Base-by-base conservation (phyloP, 1,140 invertebrate genomes). In the Zaprionus capensis region DNA sequence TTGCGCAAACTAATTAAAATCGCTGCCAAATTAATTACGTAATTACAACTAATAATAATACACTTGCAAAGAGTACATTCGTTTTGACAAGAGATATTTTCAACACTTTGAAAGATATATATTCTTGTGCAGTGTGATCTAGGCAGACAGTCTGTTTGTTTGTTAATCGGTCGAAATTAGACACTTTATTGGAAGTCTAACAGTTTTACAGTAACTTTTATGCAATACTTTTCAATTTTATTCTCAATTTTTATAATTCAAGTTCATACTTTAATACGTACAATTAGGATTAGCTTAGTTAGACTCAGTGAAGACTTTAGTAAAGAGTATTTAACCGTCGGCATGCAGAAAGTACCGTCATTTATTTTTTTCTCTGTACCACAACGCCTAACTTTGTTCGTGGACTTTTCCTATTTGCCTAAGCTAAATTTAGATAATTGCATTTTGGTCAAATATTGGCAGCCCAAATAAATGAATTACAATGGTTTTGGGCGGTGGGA, bases 391-490 rank as follows among this genome's bases (percentile, higher is more conserved):
- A 46, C n/a, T 17, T n/a, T 46, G n/a, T 17, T 17, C 41, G 41
- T 11, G 41, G 3, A 44, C 41, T n/a, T 17, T 17, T 46, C n/a
- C 41, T 46, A 46, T 46, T 46, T 46, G 41, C 12, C 66, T 71
- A 61, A 49, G 51, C 81, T 78, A 69, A 78, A 82, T 81, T 81
- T 82, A 87, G 88, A 88, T 91, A 91, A 91, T 91, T 91, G 85
- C 88, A 91, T 91, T 91, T 76, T 85, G 88, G 88, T 91, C 88
- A 85, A 91, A 91, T 91, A 91, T 90, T 91, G 88, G 84, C 88
- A 91, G 88, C 88, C 91, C 84, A 91, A 91, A 91, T 91, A 91
- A 91, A 90, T 85, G 84, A 91, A 91, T 91, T 91, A 82, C 85
- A 91, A 78, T 64, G 7, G 28, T 31, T 31, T 31, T 31, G 63